phyloP scores from a whole-genome alignment of 2,797 vertebrate species.

The Prunella strophiata region DNA sequence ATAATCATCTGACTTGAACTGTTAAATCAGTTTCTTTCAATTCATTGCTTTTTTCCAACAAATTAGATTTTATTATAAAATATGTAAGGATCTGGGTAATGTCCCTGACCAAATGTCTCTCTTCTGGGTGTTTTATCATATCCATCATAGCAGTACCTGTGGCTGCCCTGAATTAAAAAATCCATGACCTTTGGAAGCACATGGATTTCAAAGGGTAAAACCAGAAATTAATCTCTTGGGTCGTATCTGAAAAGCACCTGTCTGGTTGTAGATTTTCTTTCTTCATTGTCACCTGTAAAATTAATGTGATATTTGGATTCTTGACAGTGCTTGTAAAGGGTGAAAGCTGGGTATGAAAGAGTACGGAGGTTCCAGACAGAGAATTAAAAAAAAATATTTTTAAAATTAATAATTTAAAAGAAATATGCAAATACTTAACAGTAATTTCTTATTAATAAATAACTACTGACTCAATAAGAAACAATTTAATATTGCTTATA shows the following conservation, averaged over 20 bases:
- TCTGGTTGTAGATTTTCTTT: background rate
- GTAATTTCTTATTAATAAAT: background rate
- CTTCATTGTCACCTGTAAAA: background rate
- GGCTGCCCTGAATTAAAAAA: background rate
- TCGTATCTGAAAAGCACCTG: background rate
- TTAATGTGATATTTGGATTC: background rate
- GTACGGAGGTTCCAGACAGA: background rate
- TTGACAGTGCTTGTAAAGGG: background rate
- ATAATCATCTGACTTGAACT: background rate
- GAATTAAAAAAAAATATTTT: background rate
- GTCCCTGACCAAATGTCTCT: background rate
- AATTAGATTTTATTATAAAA: background rate
- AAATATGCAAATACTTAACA: background rate
- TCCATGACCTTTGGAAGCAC: background rate
- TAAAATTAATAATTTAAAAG: accelerated
- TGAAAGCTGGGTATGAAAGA: background rate
- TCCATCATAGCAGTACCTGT: background rate
- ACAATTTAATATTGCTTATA: background rate
- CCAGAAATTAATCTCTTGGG: background rate
- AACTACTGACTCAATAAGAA: background rate
- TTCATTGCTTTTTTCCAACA: background rate
- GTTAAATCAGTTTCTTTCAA: background rate
- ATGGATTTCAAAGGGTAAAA: background rate
- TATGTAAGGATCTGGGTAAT: background rate
- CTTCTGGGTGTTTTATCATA: background rate